Conservation (phyloP, 1,140 invertebrate genomes). For the Lethocerus indicus region DNA sequence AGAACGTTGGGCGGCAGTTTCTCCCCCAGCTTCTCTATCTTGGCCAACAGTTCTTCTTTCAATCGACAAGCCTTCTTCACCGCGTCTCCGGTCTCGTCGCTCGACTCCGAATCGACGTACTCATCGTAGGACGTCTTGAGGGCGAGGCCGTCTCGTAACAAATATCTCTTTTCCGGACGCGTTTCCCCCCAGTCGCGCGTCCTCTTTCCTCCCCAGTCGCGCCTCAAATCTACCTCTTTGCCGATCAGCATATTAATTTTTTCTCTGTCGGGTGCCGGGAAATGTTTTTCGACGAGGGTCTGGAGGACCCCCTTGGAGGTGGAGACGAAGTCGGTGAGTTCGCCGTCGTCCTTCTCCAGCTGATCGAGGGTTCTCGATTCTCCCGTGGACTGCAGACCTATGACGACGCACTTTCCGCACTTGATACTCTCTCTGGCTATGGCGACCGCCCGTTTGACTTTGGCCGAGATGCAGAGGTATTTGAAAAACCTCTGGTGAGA, state of each 20-base stretch:
- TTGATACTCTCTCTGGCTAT: constrained; percentile 66
- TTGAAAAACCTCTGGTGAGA: constrained; percentile 99
- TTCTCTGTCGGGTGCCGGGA: constrained; percentile 78
- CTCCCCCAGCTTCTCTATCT: constrained; percentile 74
- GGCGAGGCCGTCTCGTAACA: too few species aligned
- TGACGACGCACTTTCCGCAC: constrained; percentile 95
- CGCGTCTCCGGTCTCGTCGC: constrained; percentile 49
- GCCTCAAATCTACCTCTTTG: constrained; percentile 23
- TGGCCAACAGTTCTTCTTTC: constrained; percentile 75
- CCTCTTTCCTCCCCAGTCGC: background rate
- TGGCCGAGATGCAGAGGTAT: constrained; percentile 95
- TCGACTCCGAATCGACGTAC: constrained; percentile 13
- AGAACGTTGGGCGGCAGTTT: constrained; percentile 90
- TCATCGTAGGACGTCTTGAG: constrained; percentile 30
- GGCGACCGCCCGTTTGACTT: constrained; percentile 67
- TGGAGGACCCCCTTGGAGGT: constrained; percentile 96
- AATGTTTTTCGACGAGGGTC: constrained; percentile 89
- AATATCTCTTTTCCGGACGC: too few species aligned
- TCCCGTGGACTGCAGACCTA: constrained; percentile 95
- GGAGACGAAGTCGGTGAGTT: constrained; percentile 94
- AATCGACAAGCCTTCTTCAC: constrained; percentile 72
- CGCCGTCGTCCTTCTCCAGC: constrained; percentile 85
- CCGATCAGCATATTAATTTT: constrained; percentile 38
- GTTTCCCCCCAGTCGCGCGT: background rate
- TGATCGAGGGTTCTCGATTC: constrained; percentile 93